Evolutionary conservation across 2,888 invertebrate species (phyloP), one percentile per base, ranked within the genome.

Genomic region (Rhamphomyia laevipes): DNA sequence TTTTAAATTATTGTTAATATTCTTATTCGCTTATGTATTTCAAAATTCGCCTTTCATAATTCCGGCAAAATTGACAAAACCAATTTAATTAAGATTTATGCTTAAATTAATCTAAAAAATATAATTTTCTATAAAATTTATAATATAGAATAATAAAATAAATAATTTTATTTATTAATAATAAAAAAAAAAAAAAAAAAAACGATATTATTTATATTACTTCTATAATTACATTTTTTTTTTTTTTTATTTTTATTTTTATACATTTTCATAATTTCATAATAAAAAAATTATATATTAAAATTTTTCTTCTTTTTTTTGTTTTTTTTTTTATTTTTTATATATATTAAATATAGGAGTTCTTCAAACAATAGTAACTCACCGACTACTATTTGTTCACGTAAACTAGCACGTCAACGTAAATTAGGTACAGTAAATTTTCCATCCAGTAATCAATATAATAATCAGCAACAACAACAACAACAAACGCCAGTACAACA

Each of bases 381-480:
- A n/a, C 10, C 23, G 7, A 38, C 38, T 3, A 42, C 46, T 17
- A 47, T 51, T 33, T 51, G 53, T 33, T 47, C 53, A 44, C 40
- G 48, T 46, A 16, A 47, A 47, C 13, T 50, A 51, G 43, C 53
- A 41, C 45, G 44, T 5, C 46, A 45, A 38, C 43, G 52, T 18
- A 45, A 55, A 49, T 41, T 50, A 12, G 48, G 47, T 9, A 38
- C 49, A 18, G 44, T 38, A 23, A 47, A 37, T 48, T 50, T 45
- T 21, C 41, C 41, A 45, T 33, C 42, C 16, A 38, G 33, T 17
- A 27, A 18, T 10, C 9, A 42, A 21, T 16, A 43, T 31, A 15
- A 15, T 10, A n/a, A 27, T 12, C 43, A 30, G 15, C 43, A 30
- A 13, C 30, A 38, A 44, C 30, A 44, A 44, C 33, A n/a, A 37